A percentile compares a stretch with the other conserved stretches of the same genome.
phyloP scores from a whole-genome alignment of 2,797 vertebrate genomes.

The Odontamblyopus rebecca region DNA sequence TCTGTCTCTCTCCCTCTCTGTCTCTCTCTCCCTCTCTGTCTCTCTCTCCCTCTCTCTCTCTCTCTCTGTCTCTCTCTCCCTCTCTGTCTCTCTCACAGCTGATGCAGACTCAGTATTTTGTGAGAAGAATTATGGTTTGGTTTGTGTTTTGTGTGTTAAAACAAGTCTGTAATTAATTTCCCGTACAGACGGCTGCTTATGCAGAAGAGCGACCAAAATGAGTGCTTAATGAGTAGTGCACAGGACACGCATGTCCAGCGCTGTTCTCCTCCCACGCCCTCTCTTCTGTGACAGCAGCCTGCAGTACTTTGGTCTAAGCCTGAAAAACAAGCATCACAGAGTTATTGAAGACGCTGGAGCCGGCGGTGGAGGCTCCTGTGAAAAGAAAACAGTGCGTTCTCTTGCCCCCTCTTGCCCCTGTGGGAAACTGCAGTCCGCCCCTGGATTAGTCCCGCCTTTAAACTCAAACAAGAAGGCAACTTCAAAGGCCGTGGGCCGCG shows the following conservation, averaged over 20 bases:
- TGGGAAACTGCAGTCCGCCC: slow-evolving; percentile 73
- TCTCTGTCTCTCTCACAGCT: too few relatives aligned
- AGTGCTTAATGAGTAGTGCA: slow-evolving; percentile 49
- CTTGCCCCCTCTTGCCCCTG: slow-evolving; percentile 72
- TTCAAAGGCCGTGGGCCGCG: slow-evolving; percentile 71
- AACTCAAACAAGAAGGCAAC: slow-evolving; percentile 74
- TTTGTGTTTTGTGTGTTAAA: slow-evolving; percentile 12
- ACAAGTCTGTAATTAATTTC: slow-evolving; percentile 24
- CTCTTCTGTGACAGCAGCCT: slow-evolving; percentile 58
- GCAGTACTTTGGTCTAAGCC: slow-evolving; percentile 58
- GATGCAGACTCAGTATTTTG: background rate
- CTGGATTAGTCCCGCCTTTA: slow-evolving; percentile 77
- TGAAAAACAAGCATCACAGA: slow-evolving; percentile 65
- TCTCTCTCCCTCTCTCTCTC: too few relatives aligned
- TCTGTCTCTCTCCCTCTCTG: too few relatives aligned
- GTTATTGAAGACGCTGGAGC: slow-evolving; percentile 60
- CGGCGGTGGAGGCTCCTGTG: slow-evolving; percentile 61
- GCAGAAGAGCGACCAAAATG: slow-evolving; percentile 42
- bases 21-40: too few relatives aligned
- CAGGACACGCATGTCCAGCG: slow-evolving; percentile 55
- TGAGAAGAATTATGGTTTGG: background rate
- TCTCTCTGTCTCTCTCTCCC: too few relatives aligned
- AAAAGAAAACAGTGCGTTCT: slow-evolving; percentile 58
- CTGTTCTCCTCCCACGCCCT: slow-evolving; percentile 58
- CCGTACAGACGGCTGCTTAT: slow-evolving; percentile 9